Evolutionary conservation across 2,888 invertebrate species (phyloP), one percentile per base, ranked within the genome.

Genomic region (Hetaerina titia): DNA sequence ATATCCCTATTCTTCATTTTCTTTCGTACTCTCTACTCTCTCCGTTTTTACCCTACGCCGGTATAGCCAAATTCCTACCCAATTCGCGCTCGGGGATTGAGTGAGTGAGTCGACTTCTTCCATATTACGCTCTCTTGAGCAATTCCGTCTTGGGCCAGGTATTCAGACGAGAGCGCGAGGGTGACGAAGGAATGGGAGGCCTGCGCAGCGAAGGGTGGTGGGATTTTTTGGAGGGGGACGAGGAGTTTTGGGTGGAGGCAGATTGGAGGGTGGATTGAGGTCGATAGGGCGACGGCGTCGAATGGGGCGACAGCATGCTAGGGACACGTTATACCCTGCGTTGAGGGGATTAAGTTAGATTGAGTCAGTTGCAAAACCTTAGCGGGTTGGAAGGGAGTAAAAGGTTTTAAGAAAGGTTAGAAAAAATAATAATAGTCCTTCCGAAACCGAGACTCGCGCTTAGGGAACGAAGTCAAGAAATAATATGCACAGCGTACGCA

Each of bases 41-140:
- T 57, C 56, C 89, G 4, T 17, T 58, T 58, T 89, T 13, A 57
- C 89, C 58, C n/a, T 22, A 22, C 56, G 11, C 19, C 57, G 22
- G 22, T 13, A 19, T 22, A 58, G 7, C 19, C 58, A 19, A 22
- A 69, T n/a, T n/a, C n/a, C n/a, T 57, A n/a, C n/a, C 89, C 17
- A 22, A n/a, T 31, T n/a, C 19, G 22, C 89, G n/a, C 89, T 11
- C 9, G 89, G 58, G 58, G 57, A 89, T 89, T 58, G 89, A 89
- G 89, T 89, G 89, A 58, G 58, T 56, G 89, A 89, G 89, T 89
- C 92, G 64, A 25, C 31, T 92, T 92, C 69, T 92, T 92, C 92
- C 92, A 69, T 56, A 69, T 69, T 69, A 92, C 57, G 92, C 92
- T 92, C 92, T 92, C 92, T 74, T 92, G 56, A 69, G 92, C 92